These are phyloP conservation scores for Acrocephalus scirpaceus DNA, from an alignment of 2,797 vertebrate genomes.

Conservation along the genomic window DNA sequence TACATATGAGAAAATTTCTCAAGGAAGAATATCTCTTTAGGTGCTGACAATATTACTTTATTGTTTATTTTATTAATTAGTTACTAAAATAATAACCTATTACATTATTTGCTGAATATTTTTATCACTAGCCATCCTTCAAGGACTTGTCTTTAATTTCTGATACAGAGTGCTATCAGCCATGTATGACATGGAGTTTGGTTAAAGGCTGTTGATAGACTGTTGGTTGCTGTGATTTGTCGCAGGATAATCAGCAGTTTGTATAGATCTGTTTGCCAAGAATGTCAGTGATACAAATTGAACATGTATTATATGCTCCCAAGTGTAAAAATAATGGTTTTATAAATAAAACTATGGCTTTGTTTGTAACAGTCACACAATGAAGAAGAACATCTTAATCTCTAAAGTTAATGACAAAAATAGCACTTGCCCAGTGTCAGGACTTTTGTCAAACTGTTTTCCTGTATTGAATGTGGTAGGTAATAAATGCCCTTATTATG, in stretches of 20 bases:
- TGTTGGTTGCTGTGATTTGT: not conserved
- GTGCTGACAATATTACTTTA: not conserved
- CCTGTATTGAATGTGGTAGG: not conserved
- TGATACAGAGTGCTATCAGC: not conserved
- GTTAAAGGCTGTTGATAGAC: not conserved
- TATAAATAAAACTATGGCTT: not conserved
- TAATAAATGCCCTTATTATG: not conserved
- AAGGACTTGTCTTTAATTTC: not conserved
- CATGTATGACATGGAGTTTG: not conserved
- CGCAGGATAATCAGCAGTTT: not conserved
- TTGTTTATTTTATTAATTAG: not conserved
- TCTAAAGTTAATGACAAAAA: not conserved
- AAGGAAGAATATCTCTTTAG: not conserved
- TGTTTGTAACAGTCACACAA: fast-evolving
- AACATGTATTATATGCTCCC: not conserved
- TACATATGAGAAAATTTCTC: not conserved
- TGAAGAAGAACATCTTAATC: not conserved
- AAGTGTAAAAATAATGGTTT: not conserved
- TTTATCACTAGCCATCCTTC: not conserved
- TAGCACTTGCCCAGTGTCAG: not conserved
- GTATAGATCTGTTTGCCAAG: not conserved
- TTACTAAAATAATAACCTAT: not conserved
- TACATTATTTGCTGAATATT: not conserved
- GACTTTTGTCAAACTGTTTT: not conserved
- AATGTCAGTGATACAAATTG: not conserved